These are phyloP conservation scores for Sminthopsis crassicaudata DNA, from an alignment of 2,113 vertebrate genomes.

Conservation along the genomic window DNA sequence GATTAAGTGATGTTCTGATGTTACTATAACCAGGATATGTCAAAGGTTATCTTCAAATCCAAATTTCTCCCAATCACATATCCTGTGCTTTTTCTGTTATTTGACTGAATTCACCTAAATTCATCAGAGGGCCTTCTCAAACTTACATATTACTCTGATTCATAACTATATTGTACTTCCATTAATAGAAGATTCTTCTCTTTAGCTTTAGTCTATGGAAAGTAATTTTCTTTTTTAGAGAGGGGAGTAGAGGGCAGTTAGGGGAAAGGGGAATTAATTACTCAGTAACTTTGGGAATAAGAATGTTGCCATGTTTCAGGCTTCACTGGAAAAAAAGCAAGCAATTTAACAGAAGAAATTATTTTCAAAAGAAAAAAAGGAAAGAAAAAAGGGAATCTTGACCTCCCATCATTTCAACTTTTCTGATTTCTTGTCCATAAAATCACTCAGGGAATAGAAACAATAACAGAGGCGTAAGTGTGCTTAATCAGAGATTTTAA, in stretches of 20 bases:
- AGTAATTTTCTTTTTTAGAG: not conserved
- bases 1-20: not conserved
- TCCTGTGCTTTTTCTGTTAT: not conserved
- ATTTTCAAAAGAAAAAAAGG: not conserved
- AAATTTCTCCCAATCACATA: not conserved
- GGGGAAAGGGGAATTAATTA: not conserved
- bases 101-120: not conserved
- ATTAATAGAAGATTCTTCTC: not conserved
- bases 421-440: slow-evolving; percentile 62
- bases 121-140: not conserved
- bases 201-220: not conserved
- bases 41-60: not conserved
- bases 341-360: slow-evolving; percentile 43
- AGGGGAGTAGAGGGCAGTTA: not conserved
- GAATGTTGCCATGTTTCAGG: not conserved
- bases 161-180: not conserved
- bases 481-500: slow-evolving; percentile 83
- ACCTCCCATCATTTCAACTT: slow-evolving; percentile 72
- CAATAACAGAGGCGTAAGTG: slow-evolving; percentile 49
- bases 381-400: not conserved
- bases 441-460: slow-evolving; percentile 70
- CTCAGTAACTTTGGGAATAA: slow-evolving; percentile 3
- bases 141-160: not conserved
- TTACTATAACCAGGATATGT: slow-evolving; percentile 4
- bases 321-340: not conserved